Conservation (phyloP, 2,113 vertebrate genomes). For the Cyphomyrus discorhynchus region DNA sequence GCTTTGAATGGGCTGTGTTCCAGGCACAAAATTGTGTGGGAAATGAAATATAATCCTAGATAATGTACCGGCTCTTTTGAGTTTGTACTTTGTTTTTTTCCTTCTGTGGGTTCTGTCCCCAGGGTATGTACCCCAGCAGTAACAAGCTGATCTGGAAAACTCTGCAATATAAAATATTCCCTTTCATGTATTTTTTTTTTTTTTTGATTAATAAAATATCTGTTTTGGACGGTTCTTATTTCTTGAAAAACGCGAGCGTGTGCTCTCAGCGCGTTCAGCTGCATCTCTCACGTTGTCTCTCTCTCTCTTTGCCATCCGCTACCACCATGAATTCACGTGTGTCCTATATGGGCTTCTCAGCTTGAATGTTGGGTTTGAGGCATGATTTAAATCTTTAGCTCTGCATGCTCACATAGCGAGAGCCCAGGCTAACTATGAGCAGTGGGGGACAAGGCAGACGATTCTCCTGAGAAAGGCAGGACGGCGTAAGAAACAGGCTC, state of each 20-base stretch:
- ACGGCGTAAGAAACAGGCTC: not conserved
- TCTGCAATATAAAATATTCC: constrained; percentile 7
- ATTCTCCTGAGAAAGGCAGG: not conserved
- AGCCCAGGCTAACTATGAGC: not conserved
- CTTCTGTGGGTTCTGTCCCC: not conserved
- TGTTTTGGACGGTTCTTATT: constrained; percentile 5
- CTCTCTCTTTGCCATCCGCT: not conserved
- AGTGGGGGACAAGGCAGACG: not conserved
- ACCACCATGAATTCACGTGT: not conserved
- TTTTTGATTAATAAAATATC: constrained; percentile 13
- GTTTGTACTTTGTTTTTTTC: not conserved
- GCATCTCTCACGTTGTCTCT: not conserved
- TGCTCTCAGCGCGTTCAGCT: not conserved
- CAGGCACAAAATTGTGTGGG: not conserved
- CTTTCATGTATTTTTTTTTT: not conserved
- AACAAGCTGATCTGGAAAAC: not conserved
- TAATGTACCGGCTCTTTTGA: not conserved
- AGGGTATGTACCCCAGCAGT: not conserved
- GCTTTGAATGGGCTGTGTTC: not conserved
- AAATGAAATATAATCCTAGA: not conserved
- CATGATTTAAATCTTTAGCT: not conserved
- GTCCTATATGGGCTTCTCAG: not conserved
- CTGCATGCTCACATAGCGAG: not conserved
- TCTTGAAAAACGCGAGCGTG: not conserved
- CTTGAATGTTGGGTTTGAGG: not conserved